phyloP scores from a whole-genome alignment of 2,113 vertebrate genomes.

The Zapus hudsonius region DNA sequence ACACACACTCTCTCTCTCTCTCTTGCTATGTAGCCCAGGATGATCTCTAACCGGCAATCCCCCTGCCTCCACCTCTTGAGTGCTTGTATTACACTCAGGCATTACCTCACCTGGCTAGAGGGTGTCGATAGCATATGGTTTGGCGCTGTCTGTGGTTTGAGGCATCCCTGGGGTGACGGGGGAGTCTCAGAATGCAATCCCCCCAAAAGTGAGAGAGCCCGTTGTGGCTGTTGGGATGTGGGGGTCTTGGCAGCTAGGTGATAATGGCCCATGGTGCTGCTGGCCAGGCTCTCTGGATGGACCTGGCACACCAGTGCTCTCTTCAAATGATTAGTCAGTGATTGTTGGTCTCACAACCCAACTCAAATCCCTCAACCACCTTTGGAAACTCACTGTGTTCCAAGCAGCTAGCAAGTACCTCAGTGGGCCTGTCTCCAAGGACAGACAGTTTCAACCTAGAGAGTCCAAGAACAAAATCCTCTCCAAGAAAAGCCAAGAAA shows the following conservation, averaged over 20 bases:
- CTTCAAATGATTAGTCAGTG: background rate
- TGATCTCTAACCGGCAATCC: background rate
- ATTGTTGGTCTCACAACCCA: background rate
- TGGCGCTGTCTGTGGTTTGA: background rate
- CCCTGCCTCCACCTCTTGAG: background rate
- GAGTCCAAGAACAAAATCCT: background rate
- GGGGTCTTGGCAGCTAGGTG: background rate
- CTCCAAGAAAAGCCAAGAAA: background rate
- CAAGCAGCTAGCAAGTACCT: background rate
- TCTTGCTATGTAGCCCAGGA: too few species aligned
- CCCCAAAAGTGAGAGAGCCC: accelerated
- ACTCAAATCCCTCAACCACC: background rate
- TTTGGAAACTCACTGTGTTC: background rate
- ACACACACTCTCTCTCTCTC: too few species aligned
- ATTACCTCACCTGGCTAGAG: background rate
- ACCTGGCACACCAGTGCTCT: background rate
- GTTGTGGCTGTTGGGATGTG: background rate
- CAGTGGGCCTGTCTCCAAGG: background rate
- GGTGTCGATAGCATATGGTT: too few species aligned
- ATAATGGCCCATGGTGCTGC: accelerated
- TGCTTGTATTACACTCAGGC: background rate
- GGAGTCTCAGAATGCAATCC: too few species aligned
- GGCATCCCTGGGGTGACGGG: too few species aligned
- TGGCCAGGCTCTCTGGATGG: background rate
- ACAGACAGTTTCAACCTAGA: background rate